A percentile compares a stretch with the other conserved stretches of the same genome.
These are phyloP conservation scores for Ceramica pisi DNA, from an alignment of 2,888 invertebrate species.

Conservation along the genomic window DNA sequence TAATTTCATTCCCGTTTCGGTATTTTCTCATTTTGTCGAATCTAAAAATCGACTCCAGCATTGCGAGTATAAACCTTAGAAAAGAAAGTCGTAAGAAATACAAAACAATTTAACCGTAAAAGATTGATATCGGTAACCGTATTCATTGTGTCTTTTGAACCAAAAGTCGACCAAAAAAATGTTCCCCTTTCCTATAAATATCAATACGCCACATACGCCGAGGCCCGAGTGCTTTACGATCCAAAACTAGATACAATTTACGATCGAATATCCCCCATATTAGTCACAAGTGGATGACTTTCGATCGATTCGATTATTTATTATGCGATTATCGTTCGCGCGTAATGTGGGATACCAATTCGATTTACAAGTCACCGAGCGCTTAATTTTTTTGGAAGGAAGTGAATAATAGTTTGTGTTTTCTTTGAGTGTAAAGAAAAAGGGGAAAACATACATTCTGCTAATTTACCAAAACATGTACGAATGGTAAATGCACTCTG, in stretches of 20 bases:
- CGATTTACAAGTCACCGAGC: constrained; percentile 46
- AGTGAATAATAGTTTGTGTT: background rate
- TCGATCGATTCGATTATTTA: constrained; percentile 65
- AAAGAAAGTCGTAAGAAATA: constrained; percentile 41
- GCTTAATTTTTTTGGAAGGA: constrained; percentile 29
- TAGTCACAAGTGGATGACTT: constrained; percentile 67
- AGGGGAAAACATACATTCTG: background rate
- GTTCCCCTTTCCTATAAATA: constrained; percentile 50
- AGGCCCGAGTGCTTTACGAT: constrained; percentile 67
- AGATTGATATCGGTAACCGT: constrained; percentile 60
- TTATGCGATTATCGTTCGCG: constrained; percentile 63
- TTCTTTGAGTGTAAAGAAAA: background rate
- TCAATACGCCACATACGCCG: constrained; percentile 51
- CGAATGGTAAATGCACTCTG: background rate
- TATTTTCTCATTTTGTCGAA: background rate
- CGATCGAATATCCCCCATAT: constrained; percentile 61
- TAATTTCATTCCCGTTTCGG: no score
- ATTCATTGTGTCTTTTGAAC: constrained; percentile 56
- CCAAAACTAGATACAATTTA: constrained; percentile 68
- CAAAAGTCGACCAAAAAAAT: constrained; percentile 35
- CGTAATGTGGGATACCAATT: constrained; percentile 68
- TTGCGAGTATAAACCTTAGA: background rate
- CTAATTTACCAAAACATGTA: background rate
- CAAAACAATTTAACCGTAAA: constrained; percentile 55
- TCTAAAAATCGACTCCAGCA: background rate